A percentile compares a stretch with the other conserved stretches of the same genome.
phyloP scores from a whole-genome alignment of 2,113 vertebrate species.

The Toxotes jaculatrix region DNA sequence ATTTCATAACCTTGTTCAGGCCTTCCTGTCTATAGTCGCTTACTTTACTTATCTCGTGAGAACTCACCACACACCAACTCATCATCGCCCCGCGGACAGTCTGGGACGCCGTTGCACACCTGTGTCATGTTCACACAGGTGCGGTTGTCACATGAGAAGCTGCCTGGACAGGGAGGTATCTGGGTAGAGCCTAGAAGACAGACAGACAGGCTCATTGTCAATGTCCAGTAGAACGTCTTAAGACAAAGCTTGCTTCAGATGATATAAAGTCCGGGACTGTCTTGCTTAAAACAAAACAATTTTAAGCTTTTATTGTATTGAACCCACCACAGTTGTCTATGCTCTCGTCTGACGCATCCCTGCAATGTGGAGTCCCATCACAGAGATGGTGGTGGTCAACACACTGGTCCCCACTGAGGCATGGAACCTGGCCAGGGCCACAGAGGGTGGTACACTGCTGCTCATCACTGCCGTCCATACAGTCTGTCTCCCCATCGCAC shows the following conservation, averaged over 20 bases:
- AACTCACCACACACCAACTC: conserved; percentile 87
- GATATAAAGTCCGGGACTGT: background rate
- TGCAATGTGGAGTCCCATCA: conserved; percentile 82
- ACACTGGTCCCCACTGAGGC: conserved; percentile 83
- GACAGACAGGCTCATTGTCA: background rate
- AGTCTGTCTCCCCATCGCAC: conserved; percentile 91
- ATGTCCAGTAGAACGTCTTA: background rate
- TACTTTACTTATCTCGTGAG: conserved; percentile 4
- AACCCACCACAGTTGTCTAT: conserved; percentile 84
- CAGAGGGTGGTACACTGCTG: conserved; percentile 70
- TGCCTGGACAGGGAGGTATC: conserved; percentile 84
- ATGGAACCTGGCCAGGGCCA: conserved; percentile 78
- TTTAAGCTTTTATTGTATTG: background rate
- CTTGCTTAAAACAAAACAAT: background rate
- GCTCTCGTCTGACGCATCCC: conserved; percentile 83
- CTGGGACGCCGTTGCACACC: conserved; percentile 83
- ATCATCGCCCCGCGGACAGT: conserved; percentile 87
- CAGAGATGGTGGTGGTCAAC: conserved; percentile 84
- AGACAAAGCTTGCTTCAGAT: background rate
- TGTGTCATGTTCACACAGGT: conserved; percentile 84
- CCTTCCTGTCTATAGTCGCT: background rate
- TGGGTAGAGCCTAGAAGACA: conserved; percentile 79
- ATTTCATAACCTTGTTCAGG: background rate
- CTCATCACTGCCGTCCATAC: conserved; percentile 88
- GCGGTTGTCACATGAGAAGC: conserved; percentile 84